phyloP scores from a whole-genome alignment of 2,113 vertebrate species.

The Tragelaphus strepsiceros region DNA sequence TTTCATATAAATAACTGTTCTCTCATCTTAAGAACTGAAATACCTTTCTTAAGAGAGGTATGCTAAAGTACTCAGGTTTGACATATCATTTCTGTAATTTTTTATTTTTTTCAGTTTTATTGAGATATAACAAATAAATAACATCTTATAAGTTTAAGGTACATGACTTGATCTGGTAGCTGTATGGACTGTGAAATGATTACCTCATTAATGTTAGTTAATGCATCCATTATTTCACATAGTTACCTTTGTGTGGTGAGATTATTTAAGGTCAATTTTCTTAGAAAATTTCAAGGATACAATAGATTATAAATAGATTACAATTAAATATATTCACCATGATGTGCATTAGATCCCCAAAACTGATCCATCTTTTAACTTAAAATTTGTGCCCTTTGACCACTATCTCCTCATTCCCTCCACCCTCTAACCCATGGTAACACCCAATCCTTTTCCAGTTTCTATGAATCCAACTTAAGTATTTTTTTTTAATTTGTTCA shows the following conservation, averaged over 20 bases:
- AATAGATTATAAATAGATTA: neutral
- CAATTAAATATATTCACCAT: neutral
- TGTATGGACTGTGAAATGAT: neutral
- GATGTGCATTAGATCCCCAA: neutral
- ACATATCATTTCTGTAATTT: neutral
- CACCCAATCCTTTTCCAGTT: neutral
- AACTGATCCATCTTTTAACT: neutral
- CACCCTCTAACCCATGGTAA: neutral
- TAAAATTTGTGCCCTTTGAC: neutral
- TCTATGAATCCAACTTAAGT: neutral
- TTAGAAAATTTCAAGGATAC: neutral
- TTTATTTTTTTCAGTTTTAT: neutral
- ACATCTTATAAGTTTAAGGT: neutral
- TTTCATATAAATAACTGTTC: neutral
- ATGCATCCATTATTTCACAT: neutral
- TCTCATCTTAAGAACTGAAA: neutral
- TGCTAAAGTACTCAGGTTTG: neutral
- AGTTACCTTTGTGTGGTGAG: neutral
- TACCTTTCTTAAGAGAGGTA: neutral
- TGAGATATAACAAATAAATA: neutral
- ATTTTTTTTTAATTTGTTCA: neutral
- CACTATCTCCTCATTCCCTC: neutral
- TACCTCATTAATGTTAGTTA: neutral
- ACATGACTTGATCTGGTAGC: neutral
- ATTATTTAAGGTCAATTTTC: neutral